phyloP scores from a whole-genome alignment of 2,113 vertebrate genomes.

The Mesoclemmys tuberculata region DNA sequence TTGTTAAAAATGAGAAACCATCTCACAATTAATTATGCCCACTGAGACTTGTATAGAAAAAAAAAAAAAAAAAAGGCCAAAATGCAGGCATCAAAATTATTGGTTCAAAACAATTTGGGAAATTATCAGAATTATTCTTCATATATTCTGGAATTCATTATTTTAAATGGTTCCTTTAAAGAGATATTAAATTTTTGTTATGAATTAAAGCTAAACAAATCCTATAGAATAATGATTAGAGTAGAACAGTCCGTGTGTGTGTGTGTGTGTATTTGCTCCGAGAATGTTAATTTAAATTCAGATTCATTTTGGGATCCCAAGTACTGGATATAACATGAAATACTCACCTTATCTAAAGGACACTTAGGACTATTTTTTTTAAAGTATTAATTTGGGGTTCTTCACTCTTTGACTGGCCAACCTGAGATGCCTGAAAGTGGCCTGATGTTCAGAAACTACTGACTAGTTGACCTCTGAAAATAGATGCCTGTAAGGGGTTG shows the following conservation, averaged over 20 bases:
- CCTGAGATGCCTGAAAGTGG: neutral
- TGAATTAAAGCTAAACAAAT: neutral
- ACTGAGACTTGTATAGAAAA: constrained; percentile 61
- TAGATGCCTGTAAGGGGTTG: too few relatives aligned
- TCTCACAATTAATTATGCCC: constrained; percentile 76
- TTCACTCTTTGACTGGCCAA: fast-evolving
- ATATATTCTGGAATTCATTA: constrained; percentile 2
- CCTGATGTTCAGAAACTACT: neutral
- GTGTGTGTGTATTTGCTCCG: neutral
- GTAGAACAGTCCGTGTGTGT: neutral
- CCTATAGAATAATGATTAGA: neutral
- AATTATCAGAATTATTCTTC: constrained; percentile 9
- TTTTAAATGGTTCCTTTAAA: constrained; percentile 23
- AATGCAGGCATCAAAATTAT: constrained; percentile 47
- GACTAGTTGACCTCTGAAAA: neutral
- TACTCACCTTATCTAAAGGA: neutral
- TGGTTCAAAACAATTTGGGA: constrained; percentile 50
- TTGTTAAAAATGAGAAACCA: constrained; percentile 62
- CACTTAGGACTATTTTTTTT: neutral
- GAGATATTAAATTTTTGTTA: neutral
- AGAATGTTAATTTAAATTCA: neutral
- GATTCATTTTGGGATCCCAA: neutral
- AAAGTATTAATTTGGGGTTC: neutral
- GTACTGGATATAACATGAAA: neutral
- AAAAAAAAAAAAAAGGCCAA: neutral